phyloP scores from a whole-genome alignment of 2,113 vertebrate genomes.

The Porphyrio hochstetteri region DNA sequence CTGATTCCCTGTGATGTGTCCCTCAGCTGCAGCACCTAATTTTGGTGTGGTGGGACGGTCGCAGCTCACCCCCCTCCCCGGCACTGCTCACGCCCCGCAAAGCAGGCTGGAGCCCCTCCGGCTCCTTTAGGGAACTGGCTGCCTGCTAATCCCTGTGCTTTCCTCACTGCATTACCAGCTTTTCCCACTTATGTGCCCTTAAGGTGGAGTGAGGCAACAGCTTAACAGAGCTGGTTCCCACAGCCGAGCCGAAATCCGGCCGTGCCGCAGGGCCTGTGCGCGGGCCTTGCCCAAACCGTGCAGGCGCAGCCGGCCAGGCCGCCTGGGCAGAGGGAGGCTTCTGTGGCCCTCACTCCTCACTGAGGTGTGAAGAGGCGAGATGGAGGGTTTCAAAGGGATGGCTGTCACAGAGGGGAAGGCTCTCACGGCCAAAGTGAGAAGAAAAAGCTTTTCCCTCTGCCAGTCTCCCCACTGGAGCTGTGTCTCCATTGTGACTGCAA shows the following conservation, averaged over 20 bases:
- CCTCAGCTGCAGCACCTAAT: neutral
- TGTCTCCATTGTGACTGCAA: neutral
- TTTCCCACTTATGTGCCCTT: slow-evolving; percentile 24
- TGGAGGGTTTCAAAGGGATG: neutral
- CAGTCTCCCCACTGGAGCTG: neutral
- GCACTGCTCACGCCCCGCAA: neutral
- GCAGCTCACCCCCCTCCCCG: neutral
- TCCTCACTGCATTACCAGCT: neutral
- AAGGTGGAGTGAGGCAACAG: slow-evolving; percentile 38
- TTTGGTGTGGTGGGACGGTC: neutral
- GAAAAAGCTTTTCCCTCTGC: slow-evolving; percentile 3
- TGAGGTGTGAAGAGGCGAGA: neutral
- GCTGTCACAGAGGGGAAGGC: neutral
- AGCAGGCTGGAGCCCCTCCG: too few relatives aligned
- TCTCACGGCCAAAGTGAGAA: neutral
- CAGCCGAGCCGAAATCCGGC: neutral
- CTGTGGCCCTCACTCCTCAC: neutral
- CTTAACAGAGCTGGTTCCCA: neutral
- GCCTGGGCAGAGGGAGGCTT: neutral
- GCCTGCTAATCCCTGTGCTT: slow-evolving; percentile 29
- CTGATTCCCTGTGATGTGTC: neutral
- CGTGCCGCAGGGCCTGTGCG: neutral
- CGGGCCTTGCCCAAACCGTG: neutral
- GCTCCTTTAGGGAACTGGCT: neutral
- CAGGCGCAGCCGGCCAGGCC: neutral